Evolutionary conservation across 1,140 invertebrate genomes (phyloP).

Genomic region (Venustaconcha ellipsiformis): DNA sequence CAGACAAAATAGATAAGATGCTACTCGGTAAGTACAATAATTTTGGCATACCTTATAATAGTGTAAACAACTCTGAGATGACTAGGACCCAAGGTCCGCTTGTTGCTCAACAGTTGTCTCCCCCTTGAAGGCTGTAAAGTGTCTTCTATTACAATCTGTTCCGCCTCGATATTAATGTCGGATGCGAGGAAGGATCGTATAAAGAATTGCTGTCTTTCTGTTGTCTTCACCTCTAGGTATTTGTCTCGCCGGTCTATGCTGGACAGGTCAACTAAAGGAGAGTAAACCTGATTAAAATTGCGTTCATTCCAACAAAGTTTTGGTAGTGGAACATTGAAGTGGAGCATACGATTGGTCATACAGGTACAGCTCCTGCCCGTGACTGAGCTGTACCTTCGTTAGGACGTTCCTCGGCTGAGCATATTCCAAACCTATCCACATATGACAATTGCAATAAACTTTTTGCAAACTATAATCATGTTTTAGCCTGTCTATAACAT

Average conservation of each 20-base stretch:
- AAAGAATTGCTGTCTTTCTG: slow-evolving; percentile 29
- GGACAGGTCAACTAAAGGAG: slow-evolving; percentile 44
- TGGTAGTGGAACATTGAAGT: too few species aligned
- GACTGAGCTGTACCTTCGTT: too few species aligned
- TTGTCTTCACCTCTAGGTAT: slow-evolving; percentile 14
- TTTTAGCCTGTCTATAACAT: too few species aligned
- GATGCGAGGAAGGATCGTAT: slow-evolving; percentile 34
- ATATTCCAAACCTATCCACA: too few species aligned
- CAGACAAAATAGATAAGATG: not conserved
- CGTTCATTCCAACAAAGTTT: not conserved
- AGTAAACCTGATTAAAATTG: not conserved
- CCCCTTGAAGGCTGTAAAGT: not conserved
- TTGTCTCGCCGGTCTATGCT: slow-evolving; percentile 44
- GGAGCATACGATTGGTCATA: too few species aligned
- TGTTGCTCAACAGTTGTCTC: not conserved
- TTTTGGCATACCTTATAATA: not conserved
- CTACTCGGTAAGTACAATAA: not conserved
- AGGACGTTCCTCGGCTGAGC: too few species aligned
- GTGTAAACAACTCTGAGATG: not conserved
- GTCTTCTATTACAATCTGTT: not conserved
- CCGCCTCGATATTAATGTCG: slow-evolving; percentile 12
- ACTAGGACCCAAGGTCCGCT: not conserved
- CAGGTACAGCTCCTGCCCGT: too few species aligned
- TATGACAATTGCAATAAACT: too few species aligned
- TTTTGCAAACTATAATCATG: too few species aligned